Conservation (phyloP, 2,888 invertebrate genomes). For the Colletes collaris region DNA sequence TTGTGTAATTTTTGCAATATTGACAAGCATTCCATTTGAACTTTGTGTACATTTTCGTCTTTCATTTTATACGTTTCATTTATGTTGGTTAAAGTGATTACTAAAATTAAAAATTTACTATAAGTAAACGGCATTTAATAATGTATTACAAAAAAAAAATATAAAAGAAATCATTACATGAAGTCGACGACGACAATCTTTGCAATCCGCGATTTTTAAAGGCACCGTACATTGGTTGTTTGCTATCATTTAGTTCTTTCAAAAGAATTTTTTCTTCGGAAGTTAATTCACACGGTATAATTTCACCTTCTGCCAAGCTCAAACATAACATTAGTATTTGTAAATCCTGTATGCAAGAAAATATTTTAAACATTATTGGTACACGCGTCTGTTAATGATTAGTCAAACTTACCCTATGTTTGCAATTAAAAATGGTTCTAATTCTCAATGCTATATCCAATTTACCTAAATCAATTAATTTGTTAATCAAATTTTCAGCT, state of each 20-base stretch:
- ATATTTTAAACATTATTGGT: neutral
- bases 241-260: slow-evolving; percentile 65
- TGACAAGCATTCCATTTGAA: slow-evolving; percentile 73
- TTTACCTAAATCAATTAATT: slow-evolving; percentile 85
- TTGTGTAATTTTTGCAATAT: slow-evolving; percentile 73
- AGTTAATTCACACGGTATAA: slow-evolving; percentile 87
- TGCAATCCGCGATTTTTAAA: slow-evolving; percentile 72
- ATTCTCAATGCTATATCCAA: slow-evolving; percentile 86
- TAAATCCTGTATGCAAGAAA: slow-evolving; percentile 81
- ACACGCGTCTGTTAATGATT: neutral
- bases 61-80: slow-evolving; percentile 44
- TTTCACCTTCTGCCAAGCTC: slow-evolving; percentile 86
- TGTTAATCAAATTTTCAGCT: slow-evolving; percentile 82
- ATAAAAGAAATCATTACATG: slow-evolving; percentile 40
- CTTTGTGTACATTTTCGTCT: slow-evolving; percentile 55
- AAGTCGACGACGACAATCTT: slow-evolving; percentile 68
- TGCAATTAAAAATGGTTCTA: slow-evolving; percentile 80
- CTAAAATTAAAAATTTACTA: slow-evolving; percentile 43
- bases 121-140: slow-evolving; percentile 6
- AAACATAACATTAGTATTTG: slow-evolving; percentile 87
- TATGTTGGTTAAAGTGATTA: slow-evolving; percentile 32
- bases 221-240: slow-evolving; percentile 69
- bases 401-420: slow-evolving; percentile 74
- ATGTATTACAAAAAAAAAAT: slow-evolving; percentile 1
- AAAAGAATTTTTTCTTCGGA: slow-evolving; percentile 87